These are phyloP conservation scores for Halichoerus grypus DNA, from an alignment of 2,113 vertebrate genomes.

Conservation along the genomic window DNA sequence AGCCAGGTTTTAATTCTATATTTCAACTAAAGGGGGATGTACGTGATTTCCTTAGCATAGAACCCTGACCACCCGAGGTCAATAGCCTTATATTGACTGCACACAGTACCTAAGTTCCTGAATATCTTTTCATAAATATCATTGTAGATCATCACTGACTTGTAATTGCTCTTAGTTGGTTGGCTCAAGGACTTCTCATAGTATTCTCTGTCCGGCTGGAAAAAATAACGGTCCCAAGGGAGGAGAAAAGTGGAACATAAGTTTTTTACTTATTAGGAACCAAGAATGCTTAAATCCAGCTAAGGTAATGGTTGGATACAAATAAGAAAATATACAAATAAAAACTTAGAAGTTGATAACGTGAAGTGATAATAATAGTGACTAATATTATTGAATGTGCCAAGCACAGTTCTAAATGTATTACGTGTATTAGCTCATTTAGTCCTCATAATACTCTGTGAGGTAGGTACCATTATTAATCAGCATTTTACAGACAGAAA, in stretches of 20 bases:
- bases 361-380: background rate
- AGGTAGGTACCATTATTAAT: background rate
- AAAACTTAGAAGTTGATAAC: slow-evolving; percentile 15
- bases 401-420: background rate
- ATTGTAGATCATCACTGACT: slow-evolving; percentile 19
- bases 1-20: background rate
- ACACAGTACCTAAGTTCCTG: background rate
- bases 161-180: background rate
- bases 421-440: background rate
- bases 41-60: background rate
- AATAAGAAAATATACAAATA: background rate
- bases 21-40: background rate
- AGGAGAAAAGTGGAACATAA: slow-evolving; percentile 19
- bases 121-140: background rate
- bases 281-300: background rate
- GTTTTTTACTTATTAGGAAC: background rate
- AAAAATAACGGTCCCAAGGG: background rate
- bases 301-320: background rate
- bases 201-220: background rate
- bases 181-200: background rate
- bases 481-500: background rate
- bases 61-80: background rate
- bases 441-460: background rate
- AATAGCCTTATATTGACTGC: background rate
- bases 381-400: background rate